A percentile compares a stretch with the other conserved stretches of the same genome.
Conservation (phyloP, 92 coral and sea anemone genomes). For the Heliopora coerulea region DNA sequence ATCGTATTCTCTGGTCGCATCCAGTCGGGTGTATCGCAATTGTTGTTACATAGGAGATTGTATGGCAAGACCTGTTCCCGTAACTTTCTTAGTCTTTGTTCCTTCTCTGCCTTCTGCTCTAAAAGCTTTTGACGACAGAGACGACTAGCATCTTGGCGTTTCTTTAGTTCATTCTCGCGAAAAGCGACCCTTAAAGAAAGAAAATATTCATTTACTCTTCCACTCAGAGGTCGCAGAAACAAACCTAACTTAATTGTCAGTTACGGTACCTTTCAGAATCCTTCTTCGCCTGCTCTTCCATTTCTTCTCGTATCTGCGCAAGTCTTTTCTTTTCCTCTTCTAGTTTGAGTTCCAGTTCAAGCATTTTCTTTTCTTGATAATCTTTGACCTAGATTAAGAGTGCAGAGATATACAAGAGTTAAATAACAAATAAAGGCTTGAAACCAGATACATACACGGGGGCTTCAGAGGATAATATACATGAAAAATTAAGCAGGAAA, state of each 20-base stretch:
- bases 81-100: conserved; percentile 72
- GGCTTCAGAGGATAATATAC: too few species aligned
- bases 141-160: conserved; percentile 64
- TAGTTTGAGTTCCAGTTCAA: conserved; percentile 60
- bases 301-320: conserved; percentile 63
- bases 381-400: conserved; percentile 62
- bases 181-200: conserved; percentile 62
- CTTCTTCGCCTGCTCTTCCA: conserved; percentile 81
- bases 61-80: conserved; percentile 75
- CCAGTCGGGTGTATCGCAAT: too few species aligned
- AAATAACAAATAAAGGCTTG: too few species aligned
- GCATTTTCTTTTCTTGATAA: conserved; percentile 63
- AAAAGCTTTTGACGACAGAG: conserved; percentile 60
- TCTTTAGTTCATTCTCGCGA: conserved; percentile 72
- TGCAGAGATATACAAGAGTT: too few species aligned
- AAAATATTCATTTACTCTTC: too few species aligned
- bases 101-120: conserved; percentile 71
- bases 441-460: too few species aligned
- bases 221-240: too few species aligned
- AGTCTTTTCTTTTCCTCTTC: conserved; percentile 62
- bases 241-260: too few species aligned
- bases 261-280: conserved; percentile 95
- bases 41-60: too few species aligned
- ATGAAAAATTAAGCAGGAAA: too few species aligned
- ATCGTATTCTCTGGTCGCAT: too few species aligned